Evolutionary conservation across 2,113 vertebrate genomes (phyloP).

Genomic region (Ploceus nigricollis): DNA sequence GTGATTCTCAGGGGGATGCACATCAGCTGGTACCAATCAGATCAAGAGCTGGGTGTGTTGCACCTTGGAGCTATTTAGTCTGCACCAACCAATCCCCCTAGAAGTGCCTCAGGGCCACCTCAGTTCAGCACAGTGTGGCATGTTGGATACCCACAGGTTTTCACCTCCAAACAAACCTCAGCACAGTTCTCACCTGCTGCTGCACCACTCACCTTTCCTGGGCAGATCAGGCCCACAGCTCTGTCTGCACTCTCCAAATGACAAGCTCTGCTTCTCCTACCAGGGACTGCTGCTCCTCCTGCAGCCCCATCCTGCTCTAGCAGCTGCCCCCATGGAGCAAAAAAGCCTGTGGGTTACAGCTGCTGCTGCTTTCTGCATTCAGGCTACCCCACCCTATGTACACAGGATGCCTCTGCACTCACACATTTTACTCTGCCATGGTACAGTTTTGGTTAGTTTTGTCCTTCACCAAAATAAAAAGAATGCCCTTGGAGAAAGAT

Average conservation of each 20-base stretch:
- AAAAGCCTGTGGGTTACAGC: neutral
- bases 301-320: neutral
- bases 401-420: neutral
- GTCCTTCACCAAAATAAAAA: neutral
- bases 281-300: neutral
- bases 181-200: neutral
- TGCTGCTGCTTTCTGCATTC: neutral
- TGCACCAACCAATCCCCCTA: neutral
- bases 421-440: neutral
- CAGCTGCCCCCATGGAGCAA: neutral
- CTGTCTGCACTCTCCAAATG: neutral
- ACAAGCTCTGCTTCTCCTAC: neutral
- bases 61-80: neutral
- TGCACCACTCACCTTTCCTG: accelerated
- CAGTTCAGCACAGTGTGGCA: neutral
- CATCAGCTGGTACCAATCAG: no score
- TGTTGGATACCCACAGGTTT: accelerated
- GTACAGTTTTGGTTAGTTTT: neutral
- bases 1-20: neutral
- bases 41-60: neutral
- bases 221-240: neutral
- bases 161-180: neutral
- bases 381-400: neutral
- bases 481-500: neutral
- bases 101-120: neutral